Evolutionary conservation across 2,797 vertebrate species (phyloP), one percentile per base, ranked within the genome.

Genomic region (Phoebastria nigripes): DNA sequence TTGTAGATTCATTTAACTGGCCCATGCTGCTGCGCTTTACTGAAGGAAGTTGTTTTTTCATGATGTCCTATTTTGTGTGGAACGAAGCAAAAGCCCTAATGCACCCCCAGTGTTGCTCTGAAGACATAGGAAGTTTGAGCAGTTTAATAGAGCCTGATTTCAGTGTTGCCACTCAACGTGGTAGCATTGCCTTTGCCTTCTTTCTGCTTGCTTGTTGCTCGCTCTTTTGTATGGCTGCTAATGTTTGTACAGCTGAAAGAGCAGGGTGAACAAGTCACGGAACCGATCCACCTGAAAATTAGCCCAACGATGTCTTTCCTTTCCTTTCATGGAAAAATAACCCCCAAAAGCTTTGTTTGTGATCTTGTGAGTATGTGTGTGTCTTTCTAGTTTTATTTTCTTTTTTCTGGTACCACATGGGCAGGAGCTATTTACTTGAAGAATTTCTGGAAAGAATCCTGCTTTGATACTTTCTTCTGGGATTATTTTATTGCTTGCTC

Each of bases 341-440:
- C 42, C 91, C 52, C 33, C 52, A 18, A 85, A 94, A 91, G 94
- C 96, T 96, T 96, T 96, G 94, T 96, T 97, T 97, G 96, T 96
- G 94, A 91, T 96, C 96, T 95, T 94, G 56, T 90, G 90, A 85
- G 93, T 85, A 83, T 74, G 56, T 87, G 55, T 58, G 52, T 91
- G 91, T 92, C 96, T 97, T 96, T 97, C 95, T 95, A 94, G 92
- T 92, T 95, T 93, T 96, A 81, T 94, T 95, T 97, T 94, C 71
- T 94, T 96, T 96, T 56, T 95, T 89, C 82, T 88, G 70, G 44
- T 95, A 87, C 94, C 88, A n/a, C 82, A 90, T 42, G 65, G 93
- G 82, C 82, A 94, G 93, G 87, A 87, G 84, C 84, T 96, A 95
- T 97, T 97, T 96, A 97, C 96, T 95, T 95, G 93, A 95, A 96